phyloP scores from a whole-genome alignment of 2,888 invertebrate species.

The Clostera curtula region DNA sequence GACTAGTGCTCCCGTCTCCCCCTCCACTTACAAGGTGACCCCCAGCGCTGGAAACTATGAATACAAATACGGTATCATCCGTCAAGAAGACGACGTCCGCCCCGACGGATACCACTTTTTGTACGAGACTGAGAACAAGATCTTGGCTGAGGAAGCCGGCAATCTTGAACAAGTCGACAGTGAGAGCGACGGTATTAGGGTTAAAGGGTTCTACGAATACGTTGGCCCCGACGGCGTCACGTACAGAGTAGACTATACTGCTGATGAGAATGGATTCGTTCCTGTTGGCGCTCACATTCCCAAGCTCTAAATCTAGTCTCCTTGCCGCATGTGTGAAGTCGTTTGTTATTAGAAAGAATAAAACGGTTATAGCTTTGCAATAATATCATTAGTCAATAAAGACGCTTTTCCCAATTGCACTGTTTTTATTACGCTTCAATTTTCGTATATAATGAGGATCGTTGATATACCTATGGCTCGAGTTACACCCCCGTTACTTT shows the following conservation, averaged over 20 bases:
- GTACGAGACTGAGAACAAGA: slow-evolving; percentile 68
- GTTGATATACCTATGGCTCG: too few relatives aligned
- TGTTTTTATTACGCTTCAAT: too few relatives aligned
- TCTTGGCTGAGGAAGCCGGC: slow-evolving; percentile 61
- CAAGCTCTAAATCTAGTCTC: slow-evolving; percentile 30
- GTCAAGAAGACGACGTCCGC: slow-evolving; percentile 46
- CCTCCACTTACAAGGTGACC: slow-evolving; percentile 4
- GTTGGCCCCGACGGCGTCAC: slow-evolving; percentile 59
- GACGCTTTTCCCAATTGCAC: too few relatives aligned
- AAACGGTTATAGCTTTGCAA: too few relatives aligned
- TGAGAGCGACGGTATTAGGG: slow-evolving; percentile 41
- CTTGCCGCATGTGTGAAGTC: slow-evolving; percentile 1
- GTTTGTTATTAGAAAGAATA: too few relatives aligned
- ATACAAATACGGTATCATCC: slow-evolving; percentile 60
- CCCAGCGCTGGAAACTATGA: slow-evolving; percentile 29
- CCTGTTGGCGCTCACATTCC: slow-evolving; percentile 54
- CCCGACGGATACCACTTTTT: slow-evolving; percentile 64
- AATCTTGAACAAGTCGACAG: slow-evolving; percentile 46
- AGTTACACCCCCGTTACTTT: too few relatives aligned
- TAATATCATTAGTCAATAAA: too few relatives aligned
- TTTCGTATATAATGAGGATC: too few relatives aligned
- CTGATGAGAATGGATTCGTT: slow-evolving; percentile 62
- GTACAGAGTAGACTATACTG: slow-evolving; percentile 65
- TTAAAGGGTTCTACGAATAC: slow-evolving; percentile 61
- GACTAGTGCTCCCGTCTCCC: not conserved